Evolutionary conservation across 2,888 invertebrate species (phyloP), one percentile per base, ranked within the genome.

Genomic region (Dilophus febrilis): DNA sequence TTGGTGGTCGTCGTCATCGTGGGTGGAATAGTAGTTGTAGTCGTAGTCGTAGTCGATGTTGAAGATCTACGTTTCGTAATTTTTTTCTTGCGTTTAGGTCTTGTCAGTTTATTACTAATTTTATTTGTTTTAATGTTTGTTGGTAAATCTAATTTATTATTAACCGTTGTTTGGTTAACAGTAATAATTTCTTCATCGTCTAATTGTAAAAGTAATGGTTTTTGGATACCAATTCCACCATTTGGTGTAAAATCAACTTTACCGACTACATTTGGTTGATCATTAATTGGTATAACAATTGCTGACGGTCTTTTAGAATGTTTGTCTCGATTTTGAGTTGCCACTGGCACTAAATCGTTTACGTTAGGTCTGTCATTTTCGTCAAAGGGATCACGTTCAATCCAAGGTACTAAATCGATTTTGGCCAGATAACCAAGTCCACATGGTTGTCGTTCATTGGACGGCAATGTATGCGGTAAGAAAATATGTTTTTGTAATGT

Each of bases 131-230:
- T 42, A 49, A 48, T 18, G 46, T 47, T 39, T 51, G 48, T 43
- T 8, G 53, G 61, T 59, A 73, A 64, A 63, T 73, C 73, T 40
- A 74, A 64, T 66, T 74, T 74, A 55, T 72, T 72, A 48, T 68
- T 70, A 35, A 73, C 65, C 44, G 58, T 61, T n/a, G 51, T 52
- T 6, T 45, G 41, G 28, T 53, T 54, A 5, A 42, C 37, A 13
- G 30, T 39, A 18, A 40, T n/a, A 10, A 8, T 26, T 16, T 32
- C 38, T 18, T 33, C 14, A 30, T 30, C 4, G 11, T 14, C 27
- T 13, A n/a, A 19, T 11, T 10, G 26, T 7, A 11, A n/a, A 3
- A 13, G 32, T 2, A 30, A n/a, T 27, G 54, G 52, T 34, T 52
- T 47, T 6, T 54, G 55, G 22, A 55, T 50, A 6, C 54, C 55